Conservation (phyloP, 1,140 invertebrate species). For the Penaeus vannamei region DNA sequence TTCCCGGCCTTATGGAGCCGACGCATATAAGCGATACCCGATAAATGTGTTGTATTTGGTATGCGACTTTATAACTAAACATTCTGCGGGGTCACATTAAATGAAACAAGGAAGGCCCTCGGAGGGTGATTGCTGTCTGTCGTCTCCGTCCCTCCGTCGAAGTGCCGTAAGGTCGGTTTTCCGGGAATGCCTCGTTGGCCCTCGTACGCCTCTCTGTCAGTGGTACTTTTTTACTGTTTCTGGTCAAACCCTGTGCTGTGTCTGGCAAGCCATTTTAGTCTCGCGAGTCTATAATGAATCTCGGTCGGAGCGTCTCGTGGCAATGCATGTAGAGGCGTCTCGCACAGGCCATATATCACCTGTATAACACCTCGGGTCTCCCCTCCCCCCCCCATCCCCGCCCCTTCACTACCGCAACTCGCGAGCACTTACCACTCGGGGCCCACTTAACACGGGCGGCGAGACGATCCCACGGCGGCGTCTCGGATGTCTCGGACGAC, state of each 20-base stretch:
- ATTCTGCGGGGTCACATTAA: constrained; percentile 60
- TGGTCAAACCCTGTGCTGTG: constrained; percentile 62
- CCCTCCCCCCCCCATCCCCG: not conserved
- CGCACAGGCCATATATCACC: constrained; percentile 37
- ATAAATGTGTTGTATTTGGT: not conserved
- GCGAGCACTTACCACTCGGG: not conserved
- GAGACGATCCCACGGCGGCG: too few species aligned
- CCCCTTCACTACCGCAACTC: not conserved
- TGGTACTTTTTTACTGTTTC: constrained; percentile 63
- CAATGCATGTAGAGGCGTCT: constrained; percentile 36
- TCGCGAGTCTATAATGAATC: constrained; percentile 60
- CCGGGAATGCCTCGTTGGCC: not conserved
- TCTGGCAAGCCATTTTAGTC: constrained; percentile 59
- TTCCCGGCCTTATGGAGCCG: not conserved
- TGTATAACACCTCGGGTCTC: constrained; percentile 26
- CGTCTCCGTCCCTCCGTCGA: constrained; percentile 22
- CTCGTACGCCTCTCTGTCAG: constrained; percentile 35
- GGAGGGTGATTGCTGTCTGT: constrained; percentile 36
- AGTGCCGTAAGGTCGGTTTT: not conserved
- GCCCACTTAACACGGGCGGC: not conserved
- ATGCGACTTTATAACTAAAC: constrained; percentile 35
- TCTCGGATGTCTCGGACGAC: too few species aligned
- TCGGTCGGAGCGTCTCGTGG: constrained; percentile 17
- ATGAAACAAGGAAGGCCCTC: constrained; percentile 56
- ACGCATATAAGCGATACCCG: not conserved